Percentiles rank a stretch among this genome's conserved stretches.
These are phyloP conservation scores for Mythimna loreyi DNA, from an alignment of 2,888 invertebrate species.

Conservation along the genomic window DNA sequence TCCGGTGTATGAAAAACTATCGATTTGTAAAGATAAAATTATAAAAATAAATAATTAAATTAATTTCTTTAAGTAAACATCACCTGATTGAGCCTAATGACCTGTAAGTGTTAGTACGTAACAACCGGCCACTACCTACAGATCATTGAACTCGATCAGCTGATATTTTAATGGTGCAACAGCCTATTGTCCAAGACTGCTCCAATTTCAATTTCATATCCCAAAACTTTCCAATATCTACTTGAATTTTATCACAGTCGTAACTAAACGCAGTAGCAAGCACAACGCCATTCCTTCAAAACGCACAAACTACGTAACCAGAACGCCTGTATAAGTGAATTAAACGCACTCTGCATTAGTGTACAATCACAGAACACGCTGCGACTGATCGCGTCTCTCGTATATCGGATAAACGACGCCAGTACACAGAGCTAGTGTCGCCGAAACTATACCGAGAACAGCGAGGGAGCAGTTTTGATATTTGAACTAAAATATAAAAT, in stretches of 20 bases:
- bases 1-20: too few species aligned
- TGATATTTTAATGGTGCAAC: too few species aligned
- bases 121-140: too few species aligned
- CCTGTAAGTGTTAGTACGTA: too few species aligned
- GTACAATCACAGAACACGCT: slow-evolving; percentile 79
- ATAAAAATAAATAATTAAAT: too few species aligned
- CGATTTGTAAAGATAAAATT: too few species aligned
- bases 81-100: too few species aligned
- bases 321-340: slow-evolving; percentile 73
- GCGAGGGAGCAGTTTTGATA: slow-evolving; percentile 66
- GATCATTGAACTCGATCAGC: too few species aligned
- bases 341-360: slow-evolving; percentile 80
- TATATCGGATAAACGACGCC: slow-evolving; percentile 84
- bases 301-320: slow-evolving; percentile 66
- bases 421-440: slow-evolving; percentile 81
- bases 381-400: slow-evolving; percentile 76
- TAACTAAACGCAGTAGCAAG: slow-evolving; percentile 24
- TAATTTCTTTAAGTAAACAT: too few species aligned
- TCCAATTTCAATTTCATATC: not conserved
- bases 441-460: slow-evolving; percentile 72
- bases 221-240: not conserved
- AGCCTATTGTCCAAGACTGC: not conserved
- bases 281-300: slow-evolving; percentile 24
- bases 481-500: slow-evolving; percentile 34
- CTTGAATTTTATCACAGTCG: not conserved